Conservation (phyloP, 2,888 invertebrate species). For the Cylloceria caligata region DNA sequence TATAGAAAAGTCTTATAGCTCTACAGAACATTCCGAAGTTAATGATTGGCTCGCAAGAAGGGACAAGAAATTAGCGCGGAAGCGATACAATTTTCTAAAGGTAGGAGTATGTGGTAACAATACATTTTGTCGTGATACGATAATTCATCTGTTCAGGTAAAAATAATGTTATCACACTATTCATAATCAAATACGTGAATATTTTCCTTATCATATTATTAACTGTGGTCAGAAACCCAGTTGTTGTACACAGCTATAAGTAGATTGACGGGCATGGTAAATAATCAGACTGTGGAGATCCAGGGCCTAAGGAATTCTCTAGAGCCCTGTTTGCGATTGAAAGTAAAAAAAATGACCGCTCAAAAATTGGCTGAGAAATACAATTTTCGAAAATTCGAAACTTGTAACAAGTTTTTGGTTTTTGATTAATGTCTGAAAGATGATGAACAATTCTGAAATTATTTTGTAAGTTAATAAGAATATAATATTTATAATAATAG, state of each 20-base stretch:
- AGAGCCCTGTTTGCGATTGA: constrained; percentile 23
- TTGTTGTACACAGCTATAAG: constrained; percentile 8
- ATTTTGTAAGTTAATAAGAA: constrained; percentile 39
- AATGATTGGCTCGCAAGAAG: too few species aligned
- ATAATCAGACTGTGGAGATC: constrained; percentile 1
- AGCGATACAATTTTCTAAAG: neutral
- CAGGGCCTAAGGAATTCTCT: constrained; percentile 9
- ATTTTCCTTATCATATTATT: neutral
- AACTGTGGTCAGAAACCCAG: constrained; percentile 1
- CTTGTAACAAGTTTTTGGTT: constrained; percentile 9
- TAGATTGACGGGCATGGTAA: neutral
- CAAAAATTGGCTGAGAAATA: constrained; percentile 39
- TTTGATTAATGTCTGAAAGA: constrained; percentile 31
- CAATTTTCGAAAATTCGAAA: neutral
- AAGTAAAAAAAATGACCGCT: constrained; percentile 11
- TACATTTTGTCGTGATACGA: too few species aligned
- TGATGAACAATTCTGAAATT: constrained; percentile 28
- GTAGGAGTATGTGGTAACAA: neutral
- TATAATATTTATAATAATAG: too few species aligned
- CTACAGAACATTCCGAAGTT: too few species aligned
- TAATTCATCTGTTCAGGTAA: too few species aligned
- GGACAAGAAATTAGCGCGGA: neutral
- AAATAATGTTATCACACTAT: neutral
- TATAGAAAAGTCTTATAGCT: neutral
- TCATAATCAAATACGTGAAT: neutral